Percentiles rank a stretch among this genome's conserved stretches.
Conservation (phyloP, 2,113 vertebrate genomes). For the Dendrocopos noguchii region DNA sequence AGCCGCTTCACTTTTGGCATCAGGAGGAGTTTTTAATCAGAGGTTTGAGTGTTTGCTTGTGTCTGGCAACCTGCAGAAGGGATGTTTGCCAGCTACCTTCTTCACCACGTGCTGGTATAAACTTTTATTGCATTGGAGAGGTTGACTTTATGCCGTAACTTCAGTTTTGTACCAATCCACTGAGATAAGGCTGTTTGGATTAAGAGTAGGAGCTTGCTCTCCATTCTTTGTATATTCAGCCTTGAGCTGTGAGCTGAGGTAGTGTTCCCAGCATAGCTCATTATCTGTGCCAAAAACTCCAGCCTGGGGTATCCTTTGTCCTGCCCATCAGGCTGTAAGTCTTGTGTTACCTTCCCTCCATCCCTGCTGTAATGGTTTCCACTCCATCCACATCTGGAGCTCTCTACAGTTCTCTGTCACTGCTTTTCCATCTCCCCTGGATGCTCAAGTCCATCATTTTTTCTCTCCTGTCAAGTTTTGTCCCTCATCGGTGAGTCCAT, state of each 20-base stretch:
- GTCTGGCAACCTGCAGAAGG: neutral
- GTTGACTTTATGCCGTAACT: neutral
- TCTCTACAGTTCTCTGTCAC: neutral
- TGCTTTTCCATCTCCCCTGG: neutral
- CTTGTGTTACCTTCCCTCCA: neutral
- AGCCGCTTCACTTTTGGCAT: conserved; percentile 1
- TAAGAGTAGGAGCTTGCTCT: neutral
- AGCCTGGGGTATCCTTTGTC: accelerated
- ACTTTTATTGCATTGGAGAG: neutral
- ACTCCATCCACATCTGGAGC: neutral
- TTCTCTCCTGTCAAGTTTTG: neutral
- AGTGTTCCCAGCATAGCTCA: neutral
- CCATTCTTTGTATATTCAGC: accelerated
- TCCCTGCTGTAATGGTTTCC: neutral
- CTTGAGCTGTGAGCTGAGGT: neutral
- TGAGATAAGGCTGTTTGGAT: neutral
- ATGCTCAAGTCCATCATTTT: neutral
- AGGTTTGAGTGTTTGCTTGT: neutral
- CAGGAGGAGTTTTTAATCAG: neutral
- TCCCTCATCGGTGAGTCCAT: neutral
- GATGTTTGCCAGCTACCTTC: neutral
- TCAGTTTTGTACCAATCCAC: neutral
- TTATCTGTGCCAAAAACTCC: neutral
- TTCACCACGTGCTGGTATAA: neutral
- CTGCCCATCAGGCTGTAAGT: neutral